These are phyloP conservation scores for Chlorops oryzae DNA, from an alignment of 1,140 invertebrate species.

Conservation along the genomic window DNA sequence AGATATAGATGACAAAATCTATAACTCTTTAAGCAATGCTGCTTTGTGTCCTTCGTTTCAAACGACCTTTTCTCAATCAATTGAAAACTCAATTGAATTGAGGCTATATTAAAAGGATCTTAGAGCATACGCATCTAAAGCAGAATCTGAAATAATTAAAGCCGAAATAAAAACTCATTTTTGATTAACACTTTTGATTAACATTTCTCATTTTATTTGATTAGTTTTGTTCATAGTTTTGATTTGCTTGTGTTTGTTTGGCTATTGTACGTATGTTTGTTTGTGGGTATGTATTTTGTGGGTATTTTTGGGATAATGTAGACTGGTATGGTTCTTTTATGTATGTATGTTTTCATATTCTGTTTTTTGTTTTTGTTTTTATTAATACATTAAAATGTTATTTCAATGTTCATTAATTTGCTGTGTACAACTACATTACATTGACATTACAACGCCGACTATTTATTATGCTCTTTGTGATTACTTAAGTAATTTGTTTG, in stretches of 20 bases:
- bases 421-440: background rate
- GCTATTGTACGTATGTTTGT: conserved; percentile 21
- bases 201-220: conserved; percentile 47
- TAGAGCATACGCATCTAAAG: no score
- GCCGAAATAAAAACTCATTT: conserved; percentile 6
- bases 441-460: background rate
- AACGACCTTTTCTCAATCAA: no score
- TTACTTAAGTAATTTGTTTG: background rate
- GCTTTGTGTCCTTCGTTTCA: no score
- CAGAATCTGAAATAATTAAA: no score
- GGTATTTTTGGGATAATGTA: background rate
- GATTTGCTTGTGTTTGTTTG: conserved; percentile 35
- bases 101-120: no score
- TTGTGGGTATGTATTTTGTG: background rate
- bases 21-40: no score
- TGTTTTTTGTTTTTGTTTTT: conserved; percentile 1
- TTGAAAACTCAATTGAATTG: no score
- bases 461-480: background rate
- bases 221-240: conserved; percentile 37
- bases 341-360: background rate
- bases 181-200: conserved; percentile 33
- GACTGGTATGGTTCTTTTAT: background rate
- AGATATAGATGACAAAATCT: no score
- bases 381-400: no score
- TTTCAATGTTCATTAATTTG: no score